Evolutionary conservation across 2,113 vertebrate genomes (phyloP).

Genomic region (Polypterus senegalus): DNA sequence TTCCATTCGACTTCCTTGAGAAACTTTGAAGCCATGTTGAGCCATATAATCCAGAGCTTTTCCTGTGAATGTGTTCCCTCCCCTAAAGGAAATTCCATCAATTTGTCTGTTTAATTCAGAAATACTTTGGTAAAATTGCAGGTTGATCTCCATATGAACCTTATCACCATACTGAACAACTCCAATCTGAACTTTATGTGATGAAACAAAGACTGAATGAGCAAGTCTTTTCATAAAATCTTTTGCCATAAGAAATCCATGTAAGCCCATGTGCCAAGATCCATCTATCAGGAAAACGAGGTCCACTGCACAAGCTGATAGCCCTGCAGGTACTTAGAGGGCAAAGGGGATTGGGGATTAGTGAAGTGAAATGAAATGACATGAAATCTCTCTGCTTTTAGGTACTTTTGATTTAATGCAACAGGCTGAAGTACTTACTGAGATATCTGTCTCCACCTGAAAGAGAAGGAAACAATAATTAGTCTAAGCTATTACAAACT

Average conservation of each 20-base stretch:
- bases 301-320: slow-evolving; percentile 17
- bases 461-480: not conserved
- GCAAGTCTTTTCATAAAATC: slow-evolving; percentile 16
- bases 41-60: slow-evolving; percentile 14
- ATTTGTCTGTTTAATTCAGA: slow-evolving; percentile 8
- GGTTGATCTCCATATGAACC: slow-evolving; percentile 10
- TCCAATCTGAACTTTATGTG: slow-evolving; percentile 6
- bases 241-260: slow-evolving; percentile 18
- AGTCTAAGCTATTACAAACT: not conserved
- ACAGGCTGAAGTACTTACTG: slow-evolving; percentile 12
- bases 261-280: slow-evolving; percentile 19
- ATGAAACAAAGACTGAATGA: slow-evolving; percentile 2
- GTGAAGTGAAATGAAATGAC: too few relatives aligned
- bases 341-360: not conserved
- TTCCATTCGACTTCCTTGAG: slow-evolving; percentile 1
- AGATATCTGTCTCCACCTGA: slow-evolving; percentile 15
- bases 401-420: not conserved
- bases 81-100: slow-evolving; percentile 13
- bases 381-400: too few relatives aligned
- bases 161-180: slow-evolving; percentile 18
- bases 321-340: slow-evolving; percentile 12
- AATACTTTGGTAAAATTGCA: slow-evolving; percentile 8
- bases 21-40: slow-evolving; percentile 7
- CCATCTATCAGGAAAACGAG: slow-evolving; percentile 21
- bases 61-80: slow-evolving; percentile 16